Percentiles rank a stretch among this genome's conserved stretches.
These are phyloP conservation scores for Tetrapedia diversipes DNA, from an alignment of 2,888 invertebrate genomes.

Conservation along the genomic window DNA sequence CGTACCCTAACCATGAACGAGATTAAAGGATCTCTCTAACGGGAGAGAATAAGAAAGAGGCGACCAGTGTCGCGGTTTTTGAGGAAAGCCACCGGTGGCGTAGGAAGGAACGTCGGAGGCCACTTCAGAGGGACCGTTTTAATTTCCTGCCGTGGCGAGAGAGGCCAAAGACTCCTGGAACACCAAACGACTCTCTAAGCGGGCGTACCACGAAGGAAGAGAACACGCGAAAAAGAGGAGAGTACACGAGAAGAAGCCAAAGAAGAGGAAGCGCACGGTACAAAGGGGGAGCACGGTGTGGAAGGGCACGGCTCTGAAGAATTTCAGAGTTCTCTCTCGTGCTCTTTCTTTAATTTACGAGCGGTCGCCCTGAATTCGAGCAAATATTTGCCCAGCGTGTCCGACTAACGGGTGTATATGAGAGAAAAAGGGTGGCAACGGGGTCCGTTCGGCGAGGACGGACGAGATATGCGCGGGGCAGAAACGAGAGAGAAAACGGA, in stretches of 20 bases:
- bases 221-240: conserved; percentile 10
- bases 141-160: conserved; percentile 56
- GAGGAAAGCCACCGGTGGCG: conserved; percentile 21
- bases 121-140: conserved; percentile 51
- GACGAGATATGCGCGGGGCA: conserved; percentile 22
- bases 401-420: conserved; percentile 69
- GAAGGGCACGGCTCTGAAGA: conserved; percentile 51
- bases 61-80: conserved; percentile 27
- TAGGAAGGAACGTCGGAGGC: conserved; percentile 20
- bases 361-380: conserved; percentile 70
- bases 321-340: conserved; percentile 56
- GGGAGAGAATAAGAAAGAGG: neutral
- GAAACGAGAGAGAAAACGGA: conserved; percentile 30
- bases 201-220: conserved; percentile 27
- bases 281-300: neutral
- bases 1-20: neutral
- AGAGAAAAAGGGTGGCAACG: conserved; percentile 27
- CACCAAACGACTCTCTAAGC: conserved; percentile 43
- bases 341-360: conserved; percentile 68
- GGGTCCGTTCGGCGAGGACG: neutral
- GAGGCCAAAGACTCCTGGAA: conserved; percentile 51
- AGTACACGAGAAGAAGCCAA: conserved; percentile 1
- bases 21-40: conserved; percentile 17
- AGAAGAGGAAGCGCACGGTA: conserved; percentile 8
- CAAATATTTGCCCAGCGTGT: conserved; percentile 75